These are phyloP conservation scores for Adineta ricciae DNA, from an alignment of 2,888 invertebrate species.

Conservation along the genomic window DNA sequence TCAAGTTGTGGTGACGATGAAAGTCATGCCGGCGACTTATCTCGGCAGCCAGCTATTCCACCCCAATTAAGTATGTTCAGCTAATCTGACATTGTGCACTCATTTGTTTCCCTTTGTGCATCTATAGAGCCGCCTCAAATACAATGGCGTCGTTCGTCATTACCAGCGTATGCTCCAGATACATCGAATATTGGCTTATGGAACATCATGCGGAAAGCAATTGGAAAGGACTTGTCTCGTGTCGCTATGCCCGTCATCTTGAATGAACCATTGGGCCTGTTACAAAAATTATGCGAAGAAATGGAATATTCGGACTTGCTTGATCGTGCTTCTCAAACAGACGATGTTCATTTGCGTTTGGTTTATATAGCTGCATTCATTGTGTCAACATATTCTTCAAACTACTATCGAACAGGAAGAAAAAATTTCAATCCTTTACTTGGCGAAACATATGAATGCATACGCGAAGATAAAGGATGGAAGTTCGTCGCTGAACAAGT, in stretches of 20 bases:
- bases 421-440: slow-evolving; percentile 77
- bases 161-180: slow-evolving; percentile 62
- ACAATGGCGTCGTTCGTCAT: slow-evolving; percentile 56
- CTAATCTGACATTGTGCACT: no score
- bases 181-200: slow-evolving; percentile 60
- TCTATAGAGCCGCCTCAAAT: slow-evolving; percentile 17
- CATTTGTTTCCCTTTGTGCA: no score
- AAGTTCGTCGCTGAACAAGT: slow-evolving; percentile 70
- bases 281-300: slow-evolving; percentile 72
- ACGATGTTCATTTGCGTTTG: slow-evolving; percentile 64
- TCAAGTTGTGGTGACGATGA: slow-evolving; percentile 8
- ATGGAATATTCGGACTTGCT: slow-evolving; percentile 70
- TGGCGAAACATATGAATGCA: slow-evolving; percentile 71
- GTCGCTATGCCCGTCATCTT: slow-evolving; percentile 76
- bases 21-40: background rate
- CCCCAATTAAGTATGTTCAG: background rate
- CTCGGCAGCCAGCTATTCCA: background rate
- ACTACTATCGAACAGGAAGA: slow-evolving; percentile 64
- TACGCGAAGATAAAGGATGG: slow-evolving; percentile 67
- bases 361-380: slow-evolving; percentile 68
- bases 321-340: slow-evolving; percentile 63
- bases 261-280: slow-evolving; percentile 70
- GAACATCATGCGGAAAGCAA: slow-evolving; percentile 66
- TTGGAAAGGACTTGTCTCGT: slow-evolving; percentile 73
- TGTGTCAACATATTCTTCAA: slow-evolving; percentile 67